Evolutionary conservation across 2,888 invertebrate genomes (phyloP), one percentile per base, ranked within the genome.

Genomic region (Zygogramma bicolorata): DNA sequence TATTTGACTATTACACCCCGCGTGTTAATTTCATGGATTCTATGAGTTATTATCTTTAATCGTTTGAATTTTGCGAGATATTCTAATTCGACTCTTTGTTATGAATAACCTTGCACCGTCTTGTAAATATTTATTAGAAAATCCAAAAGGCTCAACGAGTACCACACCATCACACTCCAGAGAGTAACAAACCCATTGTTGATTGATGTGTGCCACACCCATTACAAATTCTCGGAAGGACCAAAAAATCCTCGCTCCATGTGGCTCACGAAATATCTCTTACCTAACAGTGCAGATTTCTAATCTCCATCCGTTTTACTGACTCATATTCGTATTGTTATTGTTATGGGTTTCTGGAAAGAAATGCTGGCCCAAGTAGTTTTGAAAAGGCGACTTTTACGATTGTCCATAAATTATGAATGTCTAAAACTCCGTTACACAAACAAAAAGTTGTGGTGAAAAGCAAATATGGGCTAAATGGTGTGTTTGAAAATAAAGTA

Each of bases 261-360:
- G 71, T 71, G 71, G 71, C 62, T 68, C 59, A 67, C 59, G 18
- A 62, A 71, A 68, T 63, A 38, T 38, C 38, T 68, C 62, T 70
- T 61, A 60, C 59, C 60, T 49, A 61, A 60, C 70, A 42, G 59
- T 71, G 68, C 68, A 49, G 71, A 68, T 71, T 71, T 65, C 68
- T 71, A 71, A 66, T 68, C 38, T 65, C 49, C 57, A 57, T 61
- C 46, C 62, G 29, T 61, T 46, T 62, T 42, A 29, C 58, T 15
- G 69, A 58, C 38, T 66, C 70, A 61, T 53, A 65, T 53, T 65
- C 38, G 22, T 18, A 67, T 67, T 67, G 67, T 63, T 62, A 57
- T 61, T 67, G 66, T 71, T 66, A 61, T 71, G 67, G 63, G 67
- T 71, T 70, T 63, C 71, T 71, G 13, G 67, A 71, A 67, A 71